A percentile compares a stretch with the other conserved stretches of the same genome.
These are phyloP conservation scores for Procavia capensis DNA, from an alignment of 2,113 vertebrate species.

Conservation along the genomic window DNA sequence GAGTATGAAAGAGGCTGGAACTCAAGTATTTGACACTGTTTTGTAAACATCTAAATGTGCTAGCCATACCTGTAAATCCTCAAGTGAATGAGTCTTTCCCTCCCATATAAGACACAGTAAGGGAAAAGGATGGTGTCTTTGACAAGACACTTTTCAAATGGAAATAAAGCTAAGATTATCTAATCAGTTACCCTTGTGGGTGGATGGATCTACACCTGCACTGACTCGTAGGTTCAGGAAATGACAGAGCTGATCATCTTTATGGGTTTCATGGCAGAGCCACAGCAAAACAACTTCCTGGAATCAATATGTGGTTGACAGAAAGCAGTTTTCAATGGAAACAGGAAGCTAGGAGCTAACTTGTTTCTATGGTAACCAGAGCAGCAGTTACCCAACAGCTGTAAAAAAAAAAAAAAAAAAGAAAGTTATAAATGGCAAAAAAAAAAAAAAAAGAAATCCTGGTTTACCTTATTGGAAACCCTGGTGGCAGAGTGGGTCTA, in stretches of 20 bases:
- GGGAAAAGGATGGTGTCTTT: constrained; percentile 34
- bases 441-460: constrained; percentile 53
- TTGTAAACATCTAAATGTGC: constrained; percentile 76
- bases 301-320: constrained; percentile 89
- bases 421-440: constrained; percentile 82
- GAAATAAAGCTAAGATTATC: constrained; percentile 67
- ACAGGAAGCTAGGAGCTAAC: constrained; percentile 92
- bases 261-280: constrained; percentile 83
- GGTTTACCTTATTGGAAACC: constrained; percentile 80
- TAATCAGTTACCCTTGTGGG: constrained; percentile 66
- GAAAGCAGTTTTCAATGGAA: constrained; percentile 93
- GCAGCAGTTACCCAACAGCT: constrained; percentile 90
- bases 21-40: constrained; percentile 69
- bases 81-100: constrained; percentile 63
- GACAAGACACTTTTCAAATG: constrained; percentile 71
- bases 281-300: constrained; percentile 85
- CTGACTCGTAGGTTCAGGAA: constrained; percentile 76
- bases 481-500: no score
- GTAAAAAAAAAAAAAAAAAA: constrained; percentile 81
- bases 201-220: not conserved
- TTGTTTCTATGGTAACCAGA: constrained; percentile 97
- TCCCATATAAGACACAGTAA: not conserved
- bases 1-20: constrained; percentile 48
- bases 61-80: constrained; percentile 66
- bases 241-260: constrained; percentile 79